Conservation (phyloP, 2,888 invertebrate genomes). For the Melangyna quadrimaculata region DNA sequence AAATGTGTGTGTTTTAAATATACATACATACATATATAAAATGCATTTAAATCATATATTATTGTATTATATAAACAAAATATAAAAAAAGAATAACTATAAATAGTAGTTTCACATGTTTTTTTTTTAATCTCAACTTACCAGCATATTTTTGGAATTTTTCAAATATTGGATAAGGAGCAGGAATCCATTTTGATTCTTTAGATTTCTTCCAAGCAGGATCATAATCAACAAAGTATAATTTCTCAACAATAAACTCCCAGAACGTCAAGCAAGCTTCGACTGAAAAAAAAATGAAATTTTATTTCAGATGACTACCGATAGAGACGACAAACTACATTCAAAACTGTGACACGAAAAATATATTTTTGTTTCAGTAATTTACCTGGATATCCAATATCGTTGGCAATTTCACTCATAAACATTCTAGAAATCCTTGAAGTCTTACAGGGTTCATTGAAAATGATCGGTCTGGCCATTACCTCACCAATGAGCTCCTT, state of each 20-base stretch:
- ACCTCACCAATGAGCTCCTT: constrained; percentile 48
- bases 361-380: not conserved
- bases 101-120: no score
- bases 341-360: no score
- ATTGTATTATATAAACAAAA: no score
- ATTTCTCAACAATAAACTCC: constrained; percentile 41
- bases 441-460: constrained; percentile 52
- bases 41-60: no score
- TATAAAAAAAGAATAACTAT: no score
- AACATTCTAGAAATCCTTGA: constrained; percentile 26
- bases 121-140: not conserved
- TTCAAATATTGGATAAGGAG: constrained; percentile 50
- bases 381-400: constrained; percentile 40
- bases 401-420: constrained; percentile 42
- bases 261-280: constrained; percentile 46
- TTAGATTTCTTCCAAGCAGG: constrained; percentile 24
- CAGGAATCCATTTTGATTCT: constrained; percentile 44
- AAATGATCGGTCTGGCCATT: constrained; percentile 61
- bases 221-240: constrained; percentile 41
- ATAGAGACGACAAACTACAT: not conserved
- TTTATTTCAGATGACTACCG: not conserved
- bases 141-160: constrained; percentile 57
- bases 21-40: not conserved
- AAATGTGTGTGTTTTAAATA: not conserved
- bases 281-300: constrained; percentile 21